Evolutionary conservation across 2,888 invertebrate genomes (phyloP).

Genomic region (Nephrotoma guestfalica): DNA sequence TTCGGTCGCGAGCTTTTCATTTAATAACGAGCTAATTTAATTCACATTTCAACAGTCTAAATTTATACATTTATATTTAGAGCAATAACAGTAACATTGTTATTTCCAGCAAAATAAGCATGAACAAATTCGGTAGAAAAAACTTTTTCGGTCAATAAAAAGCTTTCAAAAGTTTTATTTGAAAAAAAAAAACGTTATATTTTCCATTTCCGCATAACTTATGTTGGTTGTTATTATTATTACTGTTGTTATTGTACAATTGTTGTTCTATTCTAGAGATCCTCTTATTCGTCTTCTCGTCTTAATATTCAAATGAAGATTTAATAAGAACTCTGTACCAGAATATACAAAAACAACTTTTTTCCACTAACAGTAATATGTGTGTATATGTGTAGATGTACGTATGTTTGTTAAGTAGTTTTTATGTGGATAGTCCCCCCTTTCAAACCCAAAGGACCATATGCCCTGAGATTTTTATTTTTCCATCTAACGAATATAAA

Average conservation of each 20-base stretch:
- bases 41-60: not conserved
- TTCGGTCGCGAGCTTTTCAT: not conserved
- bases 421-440: not conserved
- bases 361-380: not conserved
- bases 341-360: not conserved
- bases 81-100: not conserved
- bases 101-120: not conserved
- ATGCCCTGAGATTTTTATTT: not conserved
- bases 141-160: not conserved
- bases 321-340: not conserved
- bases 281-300: not conserved
- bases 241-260: not conserved
- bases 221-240: not conserved
- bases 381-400: not conserved
- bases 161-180: not conserved
- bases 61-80: not conserved
- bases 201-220: not conserved
- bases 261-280: not conserved
- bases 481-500: not conserved
- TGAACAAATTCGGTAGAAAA: not conserved
- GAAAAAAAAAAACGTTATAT: not conserved
- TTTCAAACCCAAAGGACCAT: not conserved
- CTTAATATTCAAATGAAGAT: not conserved
- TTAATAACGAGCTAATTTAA: not conserved
- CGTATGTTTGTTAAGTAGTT: not conserved